Conservation (phyloP, 2,797 vertebrate species). For the Miichthys miiuy region DNA sequence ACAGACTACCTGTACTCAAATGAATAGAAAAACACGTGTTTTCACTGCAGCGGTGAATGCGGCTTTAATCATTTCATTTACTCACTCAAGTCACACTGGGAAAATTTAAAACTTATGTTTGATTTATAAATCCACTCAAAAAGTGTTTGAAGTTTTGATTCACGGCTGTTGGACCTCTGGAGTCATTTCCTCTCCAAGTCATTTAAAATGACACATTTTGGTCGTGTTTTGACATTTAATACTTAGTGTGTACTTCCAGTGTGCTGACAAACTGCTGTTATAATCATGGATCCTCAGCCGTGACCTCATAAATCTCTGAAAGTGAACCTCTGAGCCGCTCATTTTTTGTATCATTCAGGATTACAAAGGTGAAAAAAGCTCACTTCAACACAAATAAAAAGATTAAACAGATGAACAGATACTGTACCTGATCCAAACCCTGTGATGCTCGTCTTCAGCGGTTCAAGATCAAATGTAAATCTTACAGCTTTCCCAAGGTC, state of each 20-base stretch:
- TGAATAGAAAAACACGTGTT: no score
- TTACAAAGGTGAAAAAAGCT: not conserved
- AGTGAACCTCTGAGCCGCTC: not conserved
- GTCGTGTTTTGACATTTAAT: not conserved
- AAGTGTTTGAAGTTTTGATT: not conserved
- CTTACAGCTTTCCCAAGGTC: slow-evolving; percentile 93
- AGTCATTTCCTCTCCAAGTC: not conserved
- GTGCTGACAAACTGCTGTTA: not conserved
- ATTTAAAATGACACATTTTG: not conserved
- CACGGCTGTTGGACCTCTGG: not conserved
- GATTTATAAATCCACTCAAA: not conserved
- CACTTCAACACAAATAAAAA: not conserved
- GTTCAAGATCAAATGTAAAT: slow-evolving; percentile 92
- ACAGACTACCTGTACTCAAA: no score
- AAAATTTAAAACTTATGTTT: not conserved
- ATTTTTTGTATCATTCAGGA: not conserved
- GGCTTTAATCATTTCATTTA: no score
- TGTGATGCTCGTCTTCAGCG: slow-evolving; percentile 89
- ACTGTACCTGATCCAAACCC: slow-evolving; percentile 92
- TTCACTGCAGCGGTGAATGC: no score
- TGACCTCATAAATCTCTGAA: not conserved
- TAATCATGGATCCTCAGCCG: not conserved
- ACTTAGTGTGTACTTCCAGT: not conserved
- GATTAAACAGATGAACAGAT: not conserved
- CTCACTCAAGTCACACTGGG: not conserved